Base-by-base conservation (phyloP, 35 echinoderm and acorn worm genomes). In the Anneissia japonica region DNA sequence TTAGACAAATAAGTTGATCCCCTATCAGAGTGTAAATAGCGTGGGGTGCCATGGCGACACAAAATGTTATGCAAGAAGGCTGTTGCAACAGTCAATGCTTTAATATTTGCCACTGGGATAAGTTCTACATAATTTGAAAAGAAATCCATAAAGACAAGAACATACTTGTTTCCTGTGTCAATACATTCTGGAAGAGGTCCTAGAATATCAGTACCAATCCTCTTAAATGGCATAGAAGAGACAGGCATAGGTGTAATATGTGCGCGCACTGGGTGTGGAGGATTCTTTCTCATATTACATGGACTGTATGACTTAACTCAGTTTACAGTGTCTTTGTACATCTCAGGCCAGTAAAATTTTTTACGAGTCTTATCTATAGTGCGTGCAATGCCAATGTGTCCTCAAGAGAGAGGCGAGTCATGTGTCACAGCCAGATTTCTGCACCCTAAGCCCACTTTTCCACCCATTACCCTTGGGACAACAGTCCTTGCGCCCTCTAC, bases 221-320 rank as follows among this genome's bases (percentile, higher is more conserved):
- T 86, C 13, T 86, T 78, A 37, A 82, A 86, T 38, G 46, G 31
- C 16, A 85, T 72, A 34, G 13, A 78, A 72, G 84, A 32, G n/a
- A 72, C 56, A 31, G 89, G 89, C 89, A 91, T 91, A 45, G 89
- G 34, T 9, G 34, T 86, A 39, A 91, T 31, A 9, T 78, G 83
- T 0, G 89, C 45, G 37, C 76, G 40, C 3, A 76, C 51, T 28
- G 74, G 81, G 0, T 46, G 7, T 30, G 83, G 31, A 36, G 76
- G 83, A 31, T 78, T 0, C 32, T 87, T 29, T n/a, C 90, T 33
- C 35, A 76, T 79, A 46, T 87, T 87, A 38, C 90, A 92, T 33
- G 78, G 90, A 31, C 74, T 72, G 74, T 85, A 92, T 30, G 84
- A 87, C 77, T 91, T 91, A n/a, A 92, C 85, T 79, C 90, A 92